Evolutionary conservation across 2,113 vertebrate genomes (phyloP).

Genomic region (Sialia sialis): DNA sequence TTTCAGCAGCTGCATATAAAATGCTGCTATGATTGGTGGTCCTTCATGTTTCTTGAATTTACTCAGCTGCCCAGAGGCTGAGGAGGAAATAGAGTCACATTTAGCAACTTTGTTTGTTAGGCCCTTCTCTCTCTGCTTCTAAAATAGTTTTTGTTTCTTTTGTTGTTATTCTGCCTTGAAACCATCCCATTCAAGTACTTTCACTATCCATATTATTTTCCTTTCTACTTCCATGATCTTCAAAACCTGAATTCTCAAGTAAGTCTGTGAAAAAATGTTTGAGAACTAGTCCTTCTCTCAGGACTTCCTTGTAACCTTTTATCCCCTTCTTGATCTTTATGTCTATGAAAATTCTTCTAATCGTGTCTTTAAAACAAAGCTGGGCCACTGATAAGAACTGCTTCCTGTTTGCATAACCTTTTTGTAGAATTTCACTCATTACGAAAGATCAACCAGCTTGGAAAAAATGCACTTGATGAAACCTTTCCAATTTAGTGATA

Average conservation of each 20-base stretch:
- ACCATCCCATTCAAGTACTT: background rate
- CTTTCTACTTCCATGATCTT: background rate
- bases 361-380: background rate
- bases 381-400: background rate
- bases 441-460: background rate
- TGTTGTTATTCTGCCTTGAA: background rate
- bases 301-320: background rate
- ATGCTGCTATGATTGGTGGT: background rate
- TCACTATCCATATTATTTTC: rapidly evolving
- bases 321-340: background rate
- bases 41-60: background rate
- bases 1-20: background rate
- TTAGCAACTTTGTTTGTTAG: background rate
- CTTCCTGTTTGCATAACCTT: conserved; percentile 21
- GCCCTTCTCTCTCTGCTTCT: background rate
- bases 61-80: background rate
- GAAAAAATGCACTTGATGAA: background rate
- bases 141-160: background rate
- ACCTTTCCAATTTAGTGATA: background rate
- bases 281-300: background rate
- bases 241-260: background rate
- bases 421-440: background rate
- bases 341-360: background rate
- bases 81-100: background rate
- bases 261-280: background rate